Evolutionary conservation across 2,888 invertebrate genomes (phyloP).

Genomic region (Trimorus sp.): DNA sequence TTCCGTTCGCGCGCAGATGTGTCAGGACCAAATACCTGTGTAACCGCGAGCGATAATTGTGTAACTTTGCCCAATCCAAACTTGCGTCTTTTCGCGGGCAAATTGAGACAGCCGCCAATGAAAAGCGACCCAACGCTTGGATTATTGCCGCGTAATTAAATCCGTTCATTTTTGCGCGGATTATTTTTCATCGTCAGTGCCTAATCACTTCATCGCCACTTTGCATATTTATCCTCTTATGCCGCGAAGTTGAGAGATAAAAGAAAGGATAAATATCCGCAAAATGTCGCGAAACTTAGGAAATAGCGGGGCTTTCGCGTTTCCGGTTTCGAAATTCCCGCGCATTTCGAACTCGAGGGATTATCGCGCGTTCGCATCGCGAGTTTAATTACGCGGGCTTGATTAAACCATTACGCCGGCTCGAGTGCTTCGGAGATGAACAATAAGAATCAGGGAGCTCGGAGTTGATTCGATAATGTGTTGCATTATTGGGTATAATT

Average conservation of each 20-base stretch:
- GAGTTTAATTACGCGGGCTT: no score
- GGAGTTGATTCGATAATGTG: no score
- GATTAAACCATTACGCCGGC: no score
- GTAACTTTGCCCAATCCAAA: conserved; percentile 64
- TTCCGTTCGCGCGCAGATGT: conserved; percentile 51
- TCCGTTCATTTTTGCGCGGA: conserved; percentile 26
- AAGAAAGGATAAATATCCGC: conserved; percentile 48
- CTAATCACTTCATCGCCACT: conserved; percentile 61
- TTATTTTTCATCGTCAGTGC: conserved; percentile 48
- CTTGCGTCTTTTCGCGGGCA: conserved; percentile 56
- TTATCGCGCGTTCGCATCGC: conserved; percentile 15
- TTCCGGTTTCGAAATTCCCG: conserved; percentile 16
- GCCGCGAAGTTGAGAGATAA: conserved; percentile 64
- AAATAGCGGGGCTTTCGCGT: conserved; percentile 37
- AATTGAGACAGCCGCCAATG: conserved; percentile 52
- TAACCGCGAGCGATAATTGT: conserved; percentile 66
- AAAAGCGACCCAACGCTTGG: conserved; percentile 42
- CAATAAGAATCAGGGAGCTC: no score
- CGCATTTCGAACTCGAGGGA: neutral
- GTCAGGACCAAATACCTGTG: conserved; percentile 61
- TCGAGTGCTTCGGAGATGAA: no score
- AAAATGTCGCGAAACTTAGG: conserved; percentile 55
- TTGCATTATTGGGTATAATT: no score
- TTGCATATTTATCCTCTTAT: conserved; percentile 66
- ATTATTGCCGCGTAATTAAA: conserved; percentile 46